Conservation (phyloP, 2,113 vertebrate species). For the Tor tambroides region DNA sequence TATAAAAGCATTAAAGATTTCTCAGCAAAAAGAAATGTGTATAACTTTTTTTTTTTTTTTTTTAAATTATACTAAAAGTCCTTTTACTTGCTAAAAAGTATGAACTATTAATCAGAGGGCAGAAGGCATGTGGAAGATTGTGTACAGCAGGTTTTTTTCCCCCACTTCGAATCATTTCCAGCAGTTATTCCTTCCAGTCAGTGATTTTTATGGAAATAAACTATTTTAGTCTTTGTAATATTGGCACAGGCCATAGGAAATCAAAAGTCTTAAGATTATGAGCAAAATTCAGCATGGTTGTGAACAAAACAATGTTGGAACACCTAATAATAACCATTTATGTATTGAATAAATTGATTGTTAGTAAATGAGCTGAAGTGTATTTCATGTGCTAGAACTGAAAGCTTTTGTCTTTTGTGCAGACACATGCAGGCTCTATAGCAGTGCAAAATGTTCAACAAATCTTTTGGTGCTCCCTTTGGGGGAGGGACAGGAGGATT, state of each 20-base stretch:
- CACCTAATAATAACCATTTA: background rate
- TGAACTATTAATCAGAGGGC: too few relatives aligned
- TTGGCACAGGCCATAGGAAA: too few relatives aligned
- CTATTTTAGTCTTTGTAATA: too few relatives aligned
- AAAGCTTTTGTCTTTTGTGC: constrained; percentile 24
- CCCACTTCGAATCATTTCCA: background rate
- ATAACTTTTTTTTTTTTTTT: too few relatives aligned
- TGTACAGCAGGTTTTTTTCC: too few relatives aligned
- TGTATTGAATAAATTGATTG: background rate
- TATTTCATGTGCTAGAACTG: background rate
- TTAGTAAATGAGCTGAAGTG: background rate
- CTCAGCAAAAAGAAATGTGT: too few relatives aligned
- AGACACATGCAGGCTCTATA: constrained; percentile 74
- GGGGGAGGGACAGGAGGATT: constrained; percentile 89
- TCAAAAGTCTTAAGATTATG: background rate
- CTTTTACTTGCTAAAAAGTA: too few relatives aligned
- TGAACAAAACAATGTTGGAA: background rate
- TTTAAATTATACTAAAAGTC: too few relatives aligned
- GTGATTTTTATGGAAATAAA: background rate
- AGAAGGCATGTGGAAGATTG: too few relatives aligned
- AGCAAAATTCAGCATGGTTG: background rate
- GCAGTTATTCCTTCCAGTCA: background rate
- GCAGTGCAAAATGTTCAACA: constrained; percentile 91
- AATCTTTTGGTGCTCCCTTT: constrained; percentile 93
- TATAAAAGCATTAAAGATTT: too few relatives aligned